These are phyloP conservation scores for Odontesthes bonariensis DNA, from an alignment of 2,113 vertebrate species.

Conservation along the genomic window DNA sequence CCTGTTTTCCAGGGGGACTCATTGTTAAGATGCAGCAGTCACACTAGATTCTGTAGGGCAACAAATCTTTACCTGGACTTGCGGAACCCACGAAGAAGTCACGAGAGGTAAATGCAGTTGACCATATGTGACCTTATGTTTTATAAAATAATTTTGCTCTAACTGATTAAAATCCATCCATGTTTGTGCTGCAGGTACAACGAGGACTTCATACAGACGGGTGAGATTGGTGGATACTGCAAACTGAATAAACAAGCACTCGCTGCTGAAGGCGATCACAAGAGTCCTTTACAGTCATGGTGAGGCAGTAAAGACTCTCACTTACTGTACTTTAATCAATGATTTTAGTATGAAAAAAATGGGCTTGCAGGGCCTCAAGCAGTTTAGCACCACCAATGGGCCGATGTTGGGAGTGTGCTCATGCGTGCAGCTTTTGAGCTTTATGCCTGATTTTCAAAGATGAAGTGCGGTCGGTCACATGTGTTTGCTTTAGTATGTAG, in stretches of 20 bases:
- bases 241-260: conserved; percentile 81
- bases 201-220: conserved; percentile 91
- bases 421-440: too few relatives aligned
- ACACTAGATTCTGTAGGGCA: conserved; percentile 92
- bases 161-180: neutral
- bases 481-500: too few relatives aligned
- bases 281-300: conserved; percentile 98
- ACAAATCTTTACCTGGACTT: conserved; percentile 93
- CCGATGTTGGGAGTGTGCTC: too few relatives aligned
- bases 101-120: conserved; percentile 89
- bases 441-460: too few relatives aligned
- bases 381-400: too few relatives aligned
- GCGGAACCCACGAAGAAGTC: conserved; percentile 86
- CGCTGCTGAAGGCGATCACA: conserved; percentile 89
- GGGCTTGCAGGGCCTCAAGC: neutral
- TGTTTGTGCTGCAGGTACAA: conserved; percentile 81
- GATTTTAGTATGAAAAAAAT: neutral
- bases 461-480: too few relatives aligned
- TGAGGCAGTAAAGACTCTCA: conserved; percentile 70
- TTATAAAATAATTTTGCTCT: neutral
- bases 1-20: conserved; percentile 87
- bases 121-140: neutral
- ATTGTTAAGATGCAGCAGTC: conserved; percentile 88
- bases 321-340: neutral
- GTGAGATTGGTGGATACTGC: conserved; percentile 92